These are phyloP conservation scores for Tribolium madens DNA, from an alignment of 1,140 invertebrate species.

Conservation along the genomic window DNA sequence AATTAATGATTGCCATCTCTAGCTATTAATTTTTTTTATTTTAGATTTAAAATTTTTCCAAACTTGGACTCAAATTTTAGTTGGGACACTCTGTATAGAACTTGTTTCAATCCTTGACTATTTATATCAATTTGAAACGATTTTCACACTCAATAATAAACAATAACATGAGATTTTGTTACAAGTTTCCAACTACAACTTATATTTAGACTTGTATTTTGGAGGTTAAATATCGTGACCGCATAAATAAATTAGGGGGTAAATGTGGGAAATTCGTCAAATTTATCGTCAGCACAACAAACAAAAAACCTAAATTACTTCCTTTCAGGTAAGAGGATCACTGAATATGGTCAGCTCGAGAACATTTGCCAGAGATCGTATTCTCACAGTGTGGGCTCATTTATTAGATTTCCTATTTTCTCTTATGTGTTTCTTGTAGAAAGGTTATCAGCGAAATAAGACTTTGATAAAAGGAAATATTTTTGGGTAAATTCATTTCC, in stretches of 20 bases:
- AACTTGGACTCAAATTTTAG: too few species aligned
- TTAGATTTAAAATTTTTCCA: too few species aligned
- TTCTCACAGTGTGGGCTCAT: background rate
- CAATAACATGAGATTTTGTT: too few species aligned
- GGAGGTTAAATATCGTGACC: too few species aligned
- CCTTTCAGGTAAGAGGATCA: background rate
- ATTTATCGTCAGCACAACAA: background rate
- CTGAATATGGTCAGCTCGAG: background rate
- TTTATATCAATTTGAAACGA: too few species aligned
- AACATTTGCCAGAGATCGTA: background rate
- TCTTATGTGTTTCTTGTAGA: background rate
- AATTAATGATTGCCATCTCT: too few species aligned
- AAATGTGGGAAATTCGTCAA: background rate
- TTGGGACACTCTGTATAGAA: too few species aligned
- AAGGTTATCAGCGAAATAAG: background rate
- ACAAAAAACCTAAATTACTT: background rate
- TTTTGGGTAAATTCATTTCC: background rate
- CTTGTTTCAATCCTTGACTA: too few species aligned
- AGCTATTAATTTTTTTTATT: too few species aligned
- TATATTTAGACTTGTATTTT: too few species aligned
- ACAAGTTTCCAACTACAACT: too few species aligned
- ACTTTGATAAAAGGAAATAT: background rate
- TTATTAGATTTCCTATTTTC: background rate
- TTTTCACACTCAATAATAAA: too few species aligned
- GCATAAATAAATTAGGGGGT: background rate